phyloP scores from a whole-genome alignment of 2,113 vertebrate genomes.

The Globicephala melas region DNA sequence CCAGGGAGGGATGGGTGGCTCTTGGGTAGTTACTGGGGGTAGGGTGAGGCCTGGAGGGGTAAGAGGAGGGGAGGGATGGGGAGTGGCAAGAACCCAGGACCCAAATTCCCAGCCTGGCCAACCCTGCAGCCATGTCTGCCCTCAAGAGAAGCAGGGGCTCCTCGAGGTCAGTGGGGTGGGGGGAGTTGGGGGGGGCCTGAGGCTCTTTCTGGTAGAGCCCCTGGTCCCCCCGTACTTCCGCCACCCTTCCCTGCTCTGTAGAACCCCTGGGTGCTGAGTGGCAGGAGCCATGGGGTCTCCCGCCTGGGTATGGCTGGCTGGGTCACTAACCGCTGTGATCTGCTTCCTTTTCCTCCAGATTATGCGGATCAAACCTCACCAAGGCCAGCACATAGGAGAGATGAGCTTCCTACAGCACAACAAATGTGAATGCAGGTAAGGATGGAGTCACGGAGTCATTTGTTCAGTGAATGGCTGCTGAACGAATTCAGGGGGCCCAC shows the following conservation, averaged over 20 bases:
- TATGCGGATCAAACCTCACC: slow-evolving; percentile 93
- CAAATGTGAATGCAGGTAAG: slow-evolving; percentile 99
- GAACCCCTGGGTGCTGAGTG: slow-evolving; percentile 58
- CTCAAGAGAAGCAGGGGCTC: slow-evolving; percentile 52
- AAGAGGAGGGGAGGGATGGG: slow-evolving; percentile 23
- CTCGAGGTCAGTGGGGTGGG: slow-evolving; percentile 38
- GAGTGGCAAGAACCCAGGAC: slow-evolving; percentile 61
- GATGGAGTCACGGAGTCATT: slow-evolving; percentile 1
- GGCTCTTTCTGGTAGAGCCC: slow-evolving; percentile 45
- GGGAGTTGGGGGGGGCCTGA: slow-evolving; percentile 24
- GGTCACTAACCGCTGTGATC: slow-evolving; percentile 72
- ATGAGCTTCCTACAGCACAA: slow-evolving; percentile 98
- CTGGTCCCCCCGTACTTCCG: background rate
- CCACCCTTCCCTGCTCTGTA: slow-evolving; percentile 39
- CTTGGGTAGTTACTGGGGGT: background rate
- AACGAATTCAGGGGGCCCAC: background rate
- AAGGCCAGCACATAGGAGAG: slow-evolving; percentile 89
- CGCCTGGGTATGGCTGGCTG: slow-evolving; percentile 76
- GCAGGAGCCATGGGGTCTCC: slow-evolving; percentile 62
- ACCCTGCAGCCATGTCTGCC: slow-evolving; percentile 59
- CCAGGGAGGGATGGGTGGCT: background rate
- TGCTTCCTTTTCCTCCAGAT: slow-evolving; percentile 87
- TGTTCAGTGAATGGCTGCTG: accelerated
- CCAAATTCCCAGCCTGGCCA: slow-evolving; percentile 78
- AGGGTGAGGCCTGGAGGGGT: background rate